Evolutionary conservation across 2,888 invertebrate species (phyloP).

Genomic region (Tetheella fluctuosa): DNA sequence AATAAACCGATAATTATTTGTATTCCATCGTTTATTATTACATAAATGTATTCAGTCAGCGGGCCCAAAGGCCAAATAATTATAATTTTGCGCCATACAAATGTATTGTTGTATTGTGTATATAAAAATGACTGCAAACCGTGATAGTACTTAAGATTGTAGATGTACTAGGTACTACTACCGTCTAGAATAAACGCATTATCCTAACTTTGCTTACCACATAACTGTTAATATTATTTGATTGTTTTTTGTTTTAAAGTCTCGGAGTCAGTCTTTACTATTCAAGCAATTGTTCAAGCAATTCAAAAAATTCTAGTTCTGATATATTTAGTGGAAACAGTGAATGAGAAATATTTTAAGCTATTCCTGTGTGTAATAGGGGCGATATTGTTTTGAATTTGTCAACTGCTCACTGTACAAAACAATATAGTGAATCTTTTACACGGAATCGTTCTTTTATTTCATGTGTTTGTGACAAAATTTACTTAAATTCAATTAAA

Average conservation of each 20-base stretch:
- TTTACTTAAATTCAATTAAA: no score
- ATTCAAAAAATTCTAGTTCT: conserved; percentile 46
- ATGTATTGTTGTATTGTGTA: conserved; percentile 36
- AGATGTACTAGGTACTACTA: conserved; percentile 49
- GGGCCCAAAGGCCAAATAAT: background rate
- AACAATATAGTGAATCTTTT: conserved; percentile 80
- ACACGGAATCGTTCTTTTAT: conserved; percentile 63
- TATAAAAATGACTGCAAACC: conserved; percentile 66
- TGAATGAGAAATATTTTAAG: conserved; percentile 61
- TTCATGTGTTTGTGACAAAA: conserved; percentile 27
- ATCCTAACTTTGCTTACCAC: conserved; percentile 40
- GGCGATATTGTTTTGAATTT: conserved; percentile 77
- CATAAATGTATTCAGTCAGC: background rate
- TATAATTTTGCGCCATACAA: conserved; percentile 11
- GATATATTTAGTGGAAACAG: conserved; percentile 53
- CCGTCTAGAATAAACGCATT: conserved; percentile 59
- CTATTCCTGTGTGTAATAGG: conserved; percentile 56
- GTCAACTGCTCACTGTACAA: conserved; percentile 61
- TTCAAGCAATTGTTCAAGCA: conserved; percentile 41
- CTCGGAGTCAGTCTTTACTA: conserved; percentile 26
- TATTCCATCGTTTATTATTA: conserved; percentile 1
- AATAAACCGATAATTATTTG: background rate
- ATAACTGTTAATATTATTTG: conserved; percentile 23
- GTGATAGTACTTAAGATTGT: conserved; percentile 76
- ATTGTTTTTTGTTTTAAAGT: conserved; percentile 25